Base-by-base conservation (phyloP, 2,797 vertebrate species). In the Dendrocincla tyrannina region DNA sequence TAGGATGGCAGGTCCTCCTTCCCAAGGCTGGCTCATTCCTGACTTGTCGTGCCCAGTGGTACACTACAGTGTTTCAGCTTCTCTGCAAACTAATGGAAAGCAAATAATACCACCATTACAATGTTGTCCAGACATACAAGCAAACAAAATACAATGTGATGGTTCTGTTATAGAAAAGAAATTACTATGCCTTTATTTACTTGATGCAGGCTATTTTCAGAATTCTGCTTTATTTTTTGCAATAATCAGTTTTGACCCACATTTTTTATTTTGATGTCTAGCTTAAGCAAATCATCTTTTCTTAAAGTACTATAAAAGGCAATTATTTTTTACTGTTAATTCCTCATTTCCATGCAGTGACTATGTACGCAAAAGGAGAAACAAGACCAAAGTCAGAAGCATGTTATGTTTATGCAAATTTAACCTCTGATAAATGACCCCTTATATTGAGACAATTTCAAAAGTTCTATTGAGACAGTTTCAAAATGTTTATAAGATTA, bases 11-110 rank as follows among this genome's bases (percentile, higher is more conserved):
- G 74, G 78, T 91, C 73, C 73, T 93, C 58, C 86, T 94, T 93
- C 85, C 85, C 82, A 86, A 55, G 89, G 81, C 69, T 96, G 92
- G 74, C 75, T 98, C 97, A 98, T 97, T 94, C 91, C 96, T 95
- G 79, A 68, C 69, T 93, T 81, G 63, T 94, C 73, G 85, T 87
- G 68, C 62, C 92, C 96, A 88, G 46, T 6, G 47, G 87, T 60
- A 64, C 63, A 49, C 69, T 93, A 64, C 35, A 74, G 81, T 14
- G 11, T 41, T 92, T 95, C 78, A 94, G 90, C 70, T 89, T 85
- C 86, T 88, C 89, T 90, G 93, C 17, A 85, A 73, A 80, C 78
- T 91, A 89, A 95, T 17, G 42, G 70, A 91, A 91, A 97, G 78
- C 46, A 96, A 94, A 91, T 25, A 85, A 39, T 15, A 64, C 12